Base-by-base conservation (phyloP, 2,113 vertebrate species). In the Hystrix cristata region DNA sequence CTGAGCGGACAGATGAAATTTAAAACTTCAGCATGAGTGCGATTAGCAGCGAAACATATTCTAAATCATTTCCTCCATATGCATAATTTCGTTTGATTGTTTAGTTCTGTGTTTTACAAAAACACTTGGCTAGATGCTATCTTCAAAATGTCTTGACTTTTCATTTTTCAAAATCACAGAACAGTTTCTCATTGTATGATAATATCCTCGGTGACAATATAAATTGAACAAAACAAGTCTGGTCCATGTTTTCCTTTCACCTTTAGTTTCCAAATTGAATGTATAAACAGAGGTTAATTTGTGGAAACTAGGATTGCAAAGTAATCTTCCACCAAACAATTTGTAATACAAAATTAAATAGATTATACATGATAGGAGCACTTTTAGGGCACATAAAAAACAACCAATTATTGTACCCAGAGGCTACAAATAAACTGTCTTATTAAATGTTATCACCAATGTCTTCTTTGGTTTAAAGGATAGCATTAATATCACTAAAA, bases 1-100 rank as follows among this genome's bases (percentile, higher is more conserved):
- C 98, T 98, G 98, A 98, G 98, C 98, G 98, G 99, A 99, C 98
- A 98, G 98, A 99, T 98, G 98, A 98, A 99, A 99, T 98, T 98
- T 98, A 98, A 99, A 99, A 99, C 98, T 99, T 98, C 90, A 94
- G 98, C 98, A 96, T 98, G 98, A 98, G 98, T 95, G 96, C 76
- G 98, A 99, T 99, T 99, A 99, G 98, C 98, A 98, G 98, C 97
- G 97, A 98, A 99, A 98, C 98, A 98, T 98, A 98, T 98, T 99
- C 98, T 98, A 98, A 98, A 98, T 98, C 98, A 98, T 98, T 98
- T 98, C 98, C 98, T 98, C 98, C 97, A 98, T 98, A 98, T 98
- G 98, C 98, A 98, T 98, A 98, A 98, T 98, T 98, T 98, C 83
- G 74, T 91, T 96, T 96, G 98, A 96, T 98, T 98, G 98, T 98